These are phyloP conservation scores for Metallyticus violacea DNA, from an alignment of 2,888 invertebrate genomes.

Conservation along the genomic window DNA sequence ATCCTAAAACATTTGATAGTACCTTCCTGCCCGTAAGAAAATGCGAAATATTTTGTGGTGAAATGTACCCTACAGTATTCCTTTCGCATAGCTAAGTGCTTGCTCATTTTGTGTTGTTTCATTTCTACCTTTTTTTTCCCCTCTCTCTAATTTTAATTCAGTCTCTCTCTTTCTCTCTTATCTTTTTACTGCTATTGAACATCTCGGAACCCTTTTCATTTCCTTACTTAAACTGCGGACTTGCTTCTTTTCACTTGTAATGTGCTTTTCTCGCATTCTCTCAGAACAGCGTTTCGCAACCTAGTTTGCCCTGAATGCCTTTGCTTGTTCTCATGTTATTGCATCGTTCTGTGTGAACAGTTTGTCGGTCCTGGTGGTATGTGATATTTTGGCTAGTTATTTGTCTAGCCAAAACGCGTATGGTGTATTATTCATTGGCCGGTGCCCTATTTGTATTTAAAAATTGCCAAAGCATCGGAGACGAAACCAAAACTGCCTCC, in stretches of 20 bases:
- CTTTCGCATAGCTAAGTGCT: background rate
- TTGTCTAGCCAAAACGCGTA: too few species aligned
- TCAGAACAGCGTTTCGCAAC: background rate
- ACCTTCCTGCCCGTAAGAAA: too few species aligned
- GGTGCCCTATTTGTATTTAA: too few species aligned
- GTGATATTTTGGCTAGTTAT: too few species aligned
- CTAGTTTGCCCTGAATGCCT: background rate
- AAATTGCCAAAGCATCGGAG: too few species aligned
- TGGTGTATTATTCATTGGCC: too few species aligned
- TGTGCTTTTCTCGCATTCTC: background rate
- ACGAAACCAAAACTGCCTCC: too few species aligned
- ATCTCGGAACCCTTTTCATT: background rate
- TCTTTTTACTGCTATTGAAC: background rate
- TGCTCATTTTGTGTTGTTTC: background rate
- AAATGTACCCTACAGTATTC: background rate
- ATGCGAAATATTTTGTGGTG: background rate
- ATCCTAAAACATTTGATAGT: background rate
- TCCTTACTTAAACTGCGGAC: background rate
- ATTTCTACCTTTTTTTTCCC: background rate
- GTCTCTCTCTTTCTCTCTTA: background rate
- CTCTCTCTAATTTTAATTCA: background rate
- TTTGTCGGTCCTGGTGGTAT: too few species aligned
- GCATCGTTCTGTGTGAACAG: background rate
- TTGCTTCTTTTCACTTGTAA: background rate
- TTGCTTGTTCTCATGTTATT: background rate